Evolutionary conservation across 1,140 invertebrate genomes (phyloP).

Genomic region (Papilio polyxenes): DNA sequence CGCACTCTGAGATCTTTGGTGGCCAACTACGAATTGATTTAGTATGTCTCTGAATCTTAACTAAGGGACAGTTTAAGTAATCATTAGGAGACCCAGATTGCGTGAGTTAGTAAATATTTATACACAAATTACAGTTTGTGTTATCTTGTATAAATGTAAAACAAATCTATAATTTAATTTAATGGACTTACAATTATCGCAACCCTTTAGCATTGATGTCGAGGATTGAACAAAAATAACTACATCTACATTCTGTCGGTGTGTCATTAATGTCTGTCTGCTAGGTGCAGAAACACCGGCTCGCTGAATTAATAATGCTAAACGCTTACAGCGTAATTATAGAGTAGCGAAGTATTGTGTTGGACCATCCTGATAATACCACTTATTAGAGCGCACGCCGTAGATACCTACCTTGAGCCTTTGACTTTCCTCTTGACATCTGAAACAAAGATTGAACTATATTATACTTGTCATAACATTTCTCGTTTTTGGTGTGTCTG

Average conservation of each 20-base stretch:
- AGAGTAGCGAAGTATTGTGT: conserved; percentile 45
- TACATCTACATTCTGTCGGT: conserved; percentile 40
- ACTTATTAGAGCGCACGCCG: conserved; percentile 43
- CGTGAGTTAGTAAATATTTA: background rate
- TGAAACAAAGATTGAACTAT: conserved; percentile 48
- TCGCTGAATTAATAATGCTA: conserved; percentile 49
- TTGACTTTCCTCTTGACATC: conserved; percentile 52
- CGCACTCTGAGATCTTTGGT: background rate
- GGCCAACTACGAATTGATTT: too few species aligned
- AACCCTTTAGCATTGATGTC: conserved; percentile 32
- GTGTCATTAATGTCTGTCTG: conserved; percentile 36
- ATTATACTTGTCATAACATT: background rate
- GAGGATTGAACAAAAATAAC: conserved; percentile 42
- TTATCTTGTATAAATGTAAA: background rate
- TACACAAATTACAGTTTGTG: background rate
- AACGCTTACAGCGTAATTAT: conserved; percentile 53
- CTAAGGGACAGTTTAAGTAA: background rate
- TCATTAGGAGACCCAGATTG: background rate
- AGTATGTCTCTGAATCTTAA: too few species aligned
- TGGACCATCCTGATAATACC: conserved; percentile 38
- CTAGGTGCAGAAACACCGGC: conserved; percentile 39
- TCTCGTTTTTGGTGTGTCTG: too few species aligned
- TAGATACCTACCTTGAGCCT: conserved; percentile 50
- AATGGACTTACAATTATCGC: conserved; percentile 13
- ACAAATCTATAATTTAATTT: background rate